Evolutionary conservation across 2,888 invertebrate species (phyloP), one percentile per base, ranked within the genome.

Genomic region (Epiblema foenella): DNA sequence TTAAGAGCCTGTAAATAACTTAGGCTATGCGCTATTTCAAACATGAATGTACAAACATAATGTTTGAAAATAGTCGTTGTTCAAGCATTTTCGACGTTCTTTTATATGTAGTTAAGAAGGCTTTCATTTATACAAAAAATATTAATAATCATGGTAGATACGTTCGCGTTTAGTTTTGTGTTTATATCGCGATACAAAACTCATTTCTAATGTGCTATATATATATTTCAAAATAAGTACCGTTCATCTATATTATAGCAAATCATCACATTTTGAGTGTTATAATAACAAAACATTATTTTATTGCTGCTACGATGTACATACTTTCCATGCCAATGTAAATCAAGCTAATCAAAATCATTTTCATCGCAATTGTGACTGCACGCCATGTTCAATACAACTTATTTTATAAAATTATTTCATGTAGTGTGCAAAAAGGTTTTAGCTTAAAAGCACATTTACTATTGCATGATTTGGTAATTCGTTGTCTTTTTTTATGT

Each of bases 91-190:
- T 46, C n/a, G n/a, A n/a, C 46, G 46, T 46, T 20, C n/a, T n/a
- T n/a, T n/a, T 5, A 12, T 5, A 12, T 24, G 46, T 51, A 58
- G 67, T 49, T 37, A 51, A 58, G 49, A n/a, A 46, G n/a, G 46
- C 46, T 46, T n/a, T n/a, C 4, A n/a, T 15, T n/a, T 46, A 8
- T n/a, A 46, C 7, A 46, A n/a, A 46, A 33, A 33, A 33, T 33
- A 8, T 8, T 8, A 8, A 8, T 42, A 46, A 15, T 46, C n/a
- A 12, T n/a, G n/a, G 42, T 46, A 46, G 46, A 46, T n/a, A 7
- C n/a, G 8, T 46, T n/a, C 7, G 0, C 46, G 46, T 46, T 33
- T 46, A n/a, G 12, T 46, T 15, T 15, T 46, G 7, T n/a, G 46
- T 46, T n/a, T n/a, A n/a, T n/a, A n/a, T 46, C 8, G n/a, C 15